Evolutionary conservation across 2,888 invertebrate species (phyloP), one percentile per base, ranked within the genome.

Genomic region (Agrochola circellaris): DNA sequence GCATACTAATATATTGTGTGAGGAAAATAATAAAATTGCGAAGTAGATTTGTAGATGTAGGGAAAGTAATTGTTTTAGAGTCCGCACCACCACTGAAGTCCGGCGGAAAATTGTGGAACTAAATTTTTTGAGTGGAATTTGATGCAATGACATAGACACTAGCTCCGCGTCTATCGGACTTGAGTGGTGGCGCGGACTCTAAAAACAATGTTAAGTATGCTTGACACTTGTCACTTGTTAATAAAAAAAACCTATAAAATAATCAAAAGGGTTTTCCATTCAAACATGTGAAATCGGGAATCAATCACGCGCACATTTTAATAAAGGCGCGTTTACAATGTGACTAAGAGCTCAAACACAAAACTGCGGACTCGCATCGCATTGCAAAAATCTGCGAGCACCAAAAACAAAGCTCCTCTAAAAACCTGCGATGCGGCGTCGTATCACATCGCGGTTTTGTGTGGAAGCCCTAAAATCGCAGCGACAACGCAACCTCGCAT

Each of bases 241-340:
- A 8, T 26, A 51, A 34, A 48, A 70, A 60, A 45, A 13, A 23
- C 17, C 15, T 11, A 30, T n/a, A 15, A 54, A 64, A 34, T 20
- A 51, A 65, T 62, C 34, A 61, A 61, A 75, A 72, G 30, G 34
- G 51, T 71, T 77, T 58, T 61, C 64, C 23, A 66, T 70, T 17
- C n/a, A 38, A 66, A 69, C 26, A 73, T 64, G 69, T 71, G 73
- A 85, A 84, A 84, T 78, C 73, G 66, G 65, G 64, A 83, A 80
- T 81, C 64, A 81, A 86, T 82, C 77, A 78, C 38, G 61, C 65
- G 30, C 60, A 65, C 58, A 54, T 76, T 30, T 75, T 68, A 61
- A 77, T 79, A 85, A 84, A 74, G 69, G 66, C n/a, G 73, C 70
- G 65, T 30, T 51, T 79, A 85, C 79, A 76, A 74, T 74, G 48